phyloP scores from a whole-genome alignment of 2,888 invertebrate species.

The Hemistola chrysoprasaria region DNA sequence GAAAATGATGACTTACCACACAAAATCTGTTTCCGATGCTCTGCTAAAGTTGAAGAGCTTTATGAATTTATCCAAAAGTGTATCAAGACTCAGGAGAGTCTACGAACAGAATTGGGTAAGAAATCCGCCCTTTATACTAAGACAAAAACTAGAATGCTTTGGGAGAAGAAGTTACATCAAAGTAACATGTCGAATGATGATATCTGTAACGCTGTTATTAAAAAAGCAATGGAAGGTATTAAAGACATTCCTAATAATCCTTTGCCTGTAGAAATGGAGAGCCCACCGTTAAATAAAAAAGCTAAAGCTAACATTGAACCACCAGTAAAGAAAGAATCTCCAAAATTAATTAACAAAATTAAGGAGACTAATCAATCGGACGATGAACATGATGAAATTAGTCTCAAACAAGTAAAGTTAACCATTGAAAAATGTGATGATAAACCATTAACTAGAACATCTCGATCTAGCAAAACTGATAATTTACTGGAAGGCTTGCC shows the following conservation, averaged over 20 bases:
- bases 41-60: slow-evolving; percentile 75
- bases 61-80: slow-evolving; percentile 74
- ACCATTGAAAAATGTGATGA: slow-evolving; percentile 34
- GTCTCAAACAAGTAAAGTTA: slow-evolving; percentile 38
- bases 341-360: slow-evolving; percentile 6
- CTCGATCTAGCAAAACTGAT: slow-evolving; percentile 13
- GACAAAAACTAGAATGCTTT: slow-evolving; percentile 54
- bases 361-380: slow-evolving; percentile 3
- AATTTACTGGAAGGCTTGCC: slow-evolving; percentile 4
- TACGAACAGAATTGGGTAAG: slow-evolving; percentile 52
- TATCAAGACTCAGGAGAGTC: slow-evolving; percentile 64
- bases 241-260: slow-evolving; percentile 48
- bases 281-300: slow-evolving; percentile 25
- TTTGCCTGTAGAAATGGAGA: slow-evolving; percentile 32
- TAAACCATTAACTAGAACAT: slow-evolving; percentile 16
- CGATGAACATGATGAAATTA: slow-evolving; percentile 28
- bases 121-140: slow-evolving; percentile 44
- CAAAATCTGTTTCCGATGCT: slow-evolving; percentile 77
- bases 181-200: slow-evolving; percentile 73
- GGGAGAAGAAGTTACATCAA: slow-evolving; percentile 69
- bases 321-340: slow-evolving; percentile 21
- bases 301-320: slow-evolving; percentile 25
- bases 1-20: slow-evolving; percentile 78
- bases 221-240: slow-evolving; percentile 73
- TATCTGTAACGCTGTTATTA: slow-evolving; percentile 71